Conservation (phyloP, 2,888 invertebrate species). For the Criorhina ranunculi region DNA sequence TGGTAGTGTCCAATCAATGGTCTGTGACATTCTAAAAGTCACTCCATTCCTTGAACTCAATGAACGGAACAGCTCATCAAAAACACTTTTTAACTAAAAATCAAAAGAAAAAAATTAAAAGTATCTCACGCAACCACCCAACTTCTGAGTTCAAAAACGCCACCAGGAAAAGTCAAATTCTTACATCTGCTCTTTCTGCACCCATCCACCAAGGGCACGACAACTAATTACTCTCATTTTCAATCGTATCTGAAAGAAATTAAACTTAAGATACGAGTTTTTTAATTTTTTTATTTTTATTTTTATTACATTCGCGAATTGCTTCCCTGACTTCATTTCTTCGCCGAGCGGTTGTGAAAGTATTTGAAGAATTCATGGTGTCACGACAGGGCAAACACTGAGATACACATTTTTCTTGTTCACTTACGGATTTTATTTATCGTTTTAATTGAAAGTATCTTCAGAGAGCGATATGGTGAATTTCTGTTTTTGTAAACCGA, state of each 20-base stretch:
- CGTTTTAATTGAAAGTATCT: constrained; percentile 50
- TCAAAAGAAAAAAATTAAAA: neutral
- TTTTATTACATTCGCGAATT: constrained; percentile 34
- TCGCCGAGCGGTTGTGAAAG: constrained; percentile 40
- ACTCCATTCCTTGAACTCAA: too few relatives aligned
- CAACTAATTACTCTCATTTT: constrained; percentile 63
- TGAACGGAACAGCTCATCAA: neutral
- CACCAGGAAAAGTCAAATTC: constrained; percentile 9
- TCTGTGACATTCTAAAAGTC: too few relatives aligned
- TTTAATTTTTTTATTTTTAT: too few relatives aligned
- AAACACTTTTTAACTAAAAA: neutral
- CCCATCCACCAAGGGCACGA: constrained; percentile 51
- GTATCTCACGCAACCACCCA: neutral
- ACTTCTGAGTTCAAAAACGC: neutral
- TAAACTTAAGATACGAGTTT: too few relatives aligned
- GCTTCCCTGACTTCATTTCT: constrained; percentile 31
- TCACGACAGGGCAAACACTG: constrained; percentile 58
- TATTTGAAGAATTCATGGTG: constrained; percentile 56
- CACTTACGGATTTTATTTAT: constrained; percentile 35
- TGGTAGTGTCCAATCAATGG: too few relatives aligned
- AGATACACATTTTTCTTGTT: constrained; percentile 29
- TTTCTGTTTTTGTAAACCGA: constrained; percentile 45
- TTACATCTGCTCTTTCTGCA: constrained; percentile 37
- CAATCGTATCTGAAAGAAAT: constrained; percentile 16
- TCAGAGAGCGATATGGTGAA: constrained; percentile 6